A percentile compares a stretch with the other conserved stretches of the same genome.
Evolutionary conservation across 2,888 invertebrate genomes (phyloP).

Genomic region (Drosophila mimetica): DNA sequence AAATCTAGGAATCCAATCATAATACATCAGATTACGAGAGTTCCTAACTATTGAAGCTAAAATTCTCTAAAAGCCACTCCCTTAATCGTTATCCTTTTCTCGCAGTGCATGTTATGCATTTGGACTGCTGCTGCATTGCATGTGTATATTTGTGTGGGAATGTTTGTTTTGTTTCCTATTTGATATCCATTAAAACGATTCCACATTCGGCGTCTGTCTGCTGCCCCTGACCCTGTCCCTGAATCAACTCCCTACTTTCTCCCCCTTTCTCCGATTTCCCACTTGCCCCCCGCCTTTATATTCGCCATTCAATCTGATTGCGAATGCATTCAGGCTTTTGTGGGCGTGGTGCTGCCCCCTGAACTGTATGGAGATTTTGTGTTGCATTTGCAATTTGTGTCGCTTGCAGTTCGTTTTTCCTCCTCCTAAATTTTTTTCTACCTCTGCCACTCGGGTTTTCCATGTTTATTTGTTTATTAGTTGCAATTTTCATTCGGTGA

Average conservation of each 20-base stretch:
- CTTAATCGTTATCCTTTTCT: slow-evolving; percentile 1
- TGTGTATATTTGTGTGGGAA: slow-evolving; percentile 24
- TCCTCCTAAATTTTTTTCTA: not conserved
- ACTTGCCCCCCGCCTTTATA: slow-evolving; percentile 10
- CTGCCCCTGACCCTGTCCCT: slow-evolving; percentile 25
- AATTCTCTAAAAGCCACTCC: no score
- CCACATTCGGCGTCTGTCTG: slow-evolving; percentile 60
- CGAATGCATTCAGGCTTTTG: slow-evolving; percentile 48
- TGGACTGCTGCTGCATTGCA: slow-evolving; percentile 13
- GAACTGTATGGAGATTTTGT: slow-evolving; percentile 25
- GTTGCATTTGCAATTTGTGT: slow-evolving; percentile 75
- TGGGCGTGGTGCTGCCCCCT: slow-evolving; percentile 17
- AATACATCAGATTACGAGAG: no score
- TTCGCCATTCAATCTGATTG: slow-evolving; percentile 55
- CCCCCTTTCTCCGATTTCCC: not conserved
- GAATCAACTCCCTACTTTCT: slow-evolving; percentile 14
- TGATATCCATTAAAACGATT: slow-evolving; percentile 81
- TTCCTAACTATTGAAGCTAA: not conserved
- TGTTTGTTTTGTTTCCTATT: slow-evolving; percentile 71
- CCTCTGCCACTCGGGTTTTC: slow-evolving; percentile 16
- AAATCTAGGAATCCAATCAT: no score
- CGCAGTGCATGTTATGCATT: slow-evolving; percentile 24
- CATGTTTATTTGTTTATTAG: slow-evolving; percentile 67
- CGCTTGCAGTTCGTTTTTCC: slow-evolving; percentile 52
- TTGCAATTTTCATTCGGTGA: slow-evolving; percentile 57